These are phyloP conservation scores for Psephotus haematonotus DNA, from an alignment of 2,113 vertebrate genomes.

Conservation along the genomic window DNA sequence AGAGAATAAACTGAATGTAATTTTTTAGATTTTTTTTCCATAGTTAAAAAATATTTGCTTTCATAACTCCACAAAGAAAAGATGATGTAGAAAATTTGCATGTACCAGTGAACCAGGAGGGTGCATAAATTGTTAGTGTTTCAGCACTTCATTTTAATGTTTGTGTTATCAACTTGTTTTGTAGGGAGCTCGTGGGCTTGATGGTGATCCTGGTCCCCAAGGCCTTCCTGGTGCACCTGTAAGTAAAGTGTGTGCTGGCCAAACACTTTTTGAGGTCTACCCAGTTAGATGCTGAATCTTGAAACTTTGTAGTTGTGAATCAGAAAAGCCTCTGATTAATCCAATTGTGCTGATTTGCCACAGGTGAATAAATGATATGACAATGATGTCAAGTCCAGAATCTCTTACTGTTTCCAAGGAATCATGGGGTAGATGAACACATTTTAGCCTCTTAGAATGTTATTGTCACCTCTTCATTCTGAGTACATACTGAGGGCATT, in stretches of 20 bases:
- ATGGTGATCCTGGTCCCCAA: slow-evolving; percentile 89
- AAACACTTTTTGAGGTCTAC: neutral
- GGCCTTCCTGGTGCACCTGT: slow-evolving; percentile 89
- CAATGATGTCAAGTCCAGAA: neutral
- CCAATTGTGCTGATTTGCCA: neutral
- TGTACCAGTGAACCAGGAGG: neutral
- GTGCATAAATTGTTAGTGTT: neutral
- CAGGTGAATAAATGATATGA: neutral
- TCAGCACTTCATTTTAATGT: neutral
- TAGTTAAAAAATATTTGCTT: neutral
- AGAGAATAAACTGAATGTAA: neutral
- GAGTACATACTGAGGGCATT: neutral
- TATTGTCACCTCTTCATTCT: neutral
- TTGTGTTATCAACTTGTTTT: neutral
- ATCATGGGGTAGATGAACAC: neutral
- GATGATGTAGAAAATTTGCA: neutral
- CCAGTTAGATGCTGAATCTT: neutral
- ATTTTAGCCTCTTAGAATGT: neutral
- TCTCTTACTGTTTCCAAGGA: neutral
- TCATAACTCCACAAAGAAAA: neutral
- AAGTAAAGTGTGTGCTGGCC: slow-evolving; percentile 63
- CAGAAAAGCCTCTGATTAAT: neutral
- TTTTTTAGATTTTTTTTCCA: neutral
- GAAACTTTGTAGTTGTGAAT: neutral
- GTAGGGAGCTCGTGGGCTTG: slow-evolving; percentile 88